Base-by-base conservation (phyloP, 1,140 invertebrate species). In the Brachionus calyciflorus region DNA sequence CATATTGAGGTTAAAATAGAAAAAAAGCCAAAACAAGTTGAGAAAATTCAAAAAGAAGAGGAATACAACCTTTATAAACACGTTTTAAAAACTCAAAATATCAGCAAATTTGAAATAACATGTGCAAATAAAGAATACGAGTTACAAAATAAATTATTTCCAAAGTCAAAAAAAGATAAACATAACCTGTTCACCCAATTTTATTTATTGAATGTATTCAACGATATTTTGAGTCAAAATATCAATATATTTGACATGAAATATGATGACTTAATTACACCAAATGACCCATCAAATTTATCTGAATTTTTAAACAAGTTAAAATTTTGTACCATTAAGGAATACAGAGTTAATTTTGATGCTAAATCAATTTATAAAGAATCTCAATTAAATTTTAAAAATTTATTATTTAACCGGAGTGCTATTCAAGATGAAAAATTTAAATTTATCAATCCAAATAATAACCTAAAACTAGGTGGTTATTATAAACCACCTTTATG, bases 21-120 rank as follows among this genome's bases (percentile, higher is more conserved):
- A 37, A 9, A 37, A n/a, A n/a, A n/a, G n/a, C n/a, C n/a, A n/a
- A n/a, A n/a, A n/a, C n/a, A n/a, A n/a, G n/a, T n/a, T n/a, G n/a
- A n/a, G n/a, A n/a, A n/a, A n/a, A n/a, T n/a, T 3, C 33, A 3
- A 5, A 37, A 44, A 65, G 14, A 4, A 1, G 60, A 65, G 24
- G 9, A 19, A 46, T 65, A 65, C 24, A 65, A 65, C 44, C 33
- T 65, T 24, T 65, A 65, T 21, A 65, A 44, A n/a, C 60, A 65
- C 30, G 60, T 44, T 9, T 24, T 65, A 1, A 65, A 65, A 44
- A 65, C 9, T 24, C 60, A 65, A 41, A 65, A 44, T 65, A 19
- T 65, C 17, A 65, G 37, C 17, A 37, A 41, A 65, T 41, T 21
- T 46, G 24, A 37, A 65, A 65, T 65, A 3, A 44, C 37, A 4